These are phyloP conservation scores for Polypterus bichir DNA, from an alignment of 2,113 vertebrate species.

Conservation along the genomic window DNA sequence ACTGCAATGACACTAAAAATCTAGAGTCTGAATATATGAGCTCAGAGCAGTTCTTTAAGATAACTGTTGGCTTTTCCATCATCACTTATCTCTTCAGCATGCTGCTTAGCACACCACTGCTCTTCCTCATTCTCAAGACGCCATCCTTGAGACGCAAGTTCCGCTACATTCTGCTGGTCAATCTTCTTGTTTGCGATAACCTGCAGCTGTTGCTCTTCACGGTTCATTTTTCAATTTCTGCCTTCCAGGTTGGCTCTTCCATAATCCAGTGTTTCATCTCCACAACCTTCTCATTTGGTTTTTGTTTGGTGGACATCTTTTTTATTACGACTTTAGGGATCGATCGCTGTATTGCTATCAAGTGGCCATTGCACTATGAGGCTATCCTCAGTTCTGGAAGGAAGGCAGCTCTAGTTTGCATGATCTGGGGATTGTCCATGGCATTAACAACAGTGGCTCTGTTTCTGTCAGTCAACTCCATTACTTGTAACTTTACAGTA, in stretches of 20 bases:
- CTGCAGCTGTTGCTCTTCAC: slow-evolving; percentile 5
- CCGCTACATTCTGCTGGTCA: slow-evolving; percentile 23
- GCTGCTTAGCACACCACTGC: slow-evolving; percentile 11
- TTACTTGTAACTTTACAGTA: slow-evolving; percentile 5
- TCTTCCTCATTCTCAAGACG: slow-evolving; percentile 8
- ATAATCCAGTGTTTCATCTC: slow-evolving; percentile 21
- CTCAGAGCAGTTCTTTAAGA: too few relatives aligned
- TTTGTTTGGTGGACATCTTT: slow-evolving; percentile 22
- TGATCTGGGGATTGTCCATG: slow-evolving; percentile 9
- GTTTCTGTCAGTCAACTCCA: slow-evolving; percentile 9
- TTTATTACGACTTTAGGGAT: slow-evolving; percentile 22
- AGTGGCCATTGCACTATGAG: slow-evolving; percentile 24
- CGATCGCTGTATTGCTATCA: slow-evolving; percentile 23
- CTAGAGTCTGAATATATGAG: too few relatives aligned
- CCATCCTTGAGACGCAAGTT: slow-evolving; percentile 21
- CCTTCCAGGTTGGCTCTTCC: neutral
- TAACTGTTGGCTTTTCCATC: too few relatives aligned
- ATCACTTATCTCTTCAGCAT: slow-evolving; percentile 4
- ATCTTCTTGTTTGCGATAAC: slow-evolving; percentile 23
- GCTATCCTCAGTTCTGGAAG: slow-evolving; percentile 12
- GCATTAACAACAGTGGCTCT: slow-evolving; percentile 1
- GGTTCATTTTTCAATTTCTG: neutral
- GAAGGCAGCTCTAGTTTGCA: slow-evolving; percentile 3
- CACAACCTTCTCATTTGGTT: slow-evolving; percentile 11
- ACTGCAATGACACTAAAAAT: too few relatives aligned